Evolutionary conservation across 92 coral and sea anemone genomes (phyloP).

Genomic region (Virgularia gustaviana): DNA sequence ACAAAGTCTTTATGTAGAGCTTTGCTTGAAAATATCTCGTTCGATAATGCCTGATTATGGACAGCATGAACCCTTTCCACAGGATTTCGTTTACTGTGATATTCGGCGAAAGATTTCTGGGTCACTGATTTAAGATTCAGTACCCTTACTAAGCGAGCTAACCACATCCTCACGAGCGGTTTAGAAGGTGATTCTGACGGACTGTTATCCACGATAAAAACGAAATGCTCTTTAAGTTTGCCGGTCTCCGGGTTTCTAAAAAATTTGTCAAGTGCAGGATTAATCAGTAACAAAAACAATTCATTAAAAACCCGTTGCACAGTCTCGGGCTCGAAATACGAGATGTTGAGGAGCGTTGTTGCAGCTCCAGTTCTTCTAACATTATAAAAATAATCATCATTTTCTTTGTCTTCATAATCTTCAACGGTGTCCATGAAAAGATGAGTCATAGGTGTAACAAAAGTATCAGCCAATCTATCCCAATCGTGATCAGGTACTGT

Average conservation of each 20-base stretch:
- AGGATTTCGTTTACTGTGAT: conserved; percentile 46
- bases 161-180: conserved; percentile 38
- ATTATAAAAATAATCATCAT: background rate
- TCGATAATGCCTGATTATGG: conserved; percentile 39
- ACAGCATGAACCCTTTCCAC: conserved; percentile 48
- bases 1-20: conserved; percentile 17
- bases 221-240: conserved; percentile 49
- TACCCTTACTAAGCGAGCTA: conserved; percentile 37
- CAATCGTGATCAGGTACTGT: conserved; percentile 70
- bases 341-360: conserved; percentile 44
- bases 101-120: conserved; percentile 41
- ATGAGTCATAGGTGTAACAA: conserved; percentile 66
- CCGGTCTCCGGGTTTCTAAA: conserved; percentile 54
- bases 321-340: conserved; percentile 53
- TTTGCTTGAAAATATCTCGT: conserved; percentile 39
- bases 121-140: conserved; percentile 19
- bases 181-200: conserved; percentile 45
- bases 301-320: conserved; percentile 46
- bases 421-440: conserved; percentile 52
- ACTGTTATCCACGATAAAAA: conserved; percentile 63
- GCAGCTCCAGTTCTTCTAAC: conserved; percentile 55
- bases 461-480: conserved; percentile 37
- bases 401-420: conserved; percentile 5
- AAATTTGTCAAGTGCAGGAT: conserved; percentile 43
- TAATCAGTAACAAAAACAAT: conserved; percentile 34